phyloP scores from a whole-genome alignment of 2,113 vertebrate species.

The Xiphophorus couchianus region DNA sequence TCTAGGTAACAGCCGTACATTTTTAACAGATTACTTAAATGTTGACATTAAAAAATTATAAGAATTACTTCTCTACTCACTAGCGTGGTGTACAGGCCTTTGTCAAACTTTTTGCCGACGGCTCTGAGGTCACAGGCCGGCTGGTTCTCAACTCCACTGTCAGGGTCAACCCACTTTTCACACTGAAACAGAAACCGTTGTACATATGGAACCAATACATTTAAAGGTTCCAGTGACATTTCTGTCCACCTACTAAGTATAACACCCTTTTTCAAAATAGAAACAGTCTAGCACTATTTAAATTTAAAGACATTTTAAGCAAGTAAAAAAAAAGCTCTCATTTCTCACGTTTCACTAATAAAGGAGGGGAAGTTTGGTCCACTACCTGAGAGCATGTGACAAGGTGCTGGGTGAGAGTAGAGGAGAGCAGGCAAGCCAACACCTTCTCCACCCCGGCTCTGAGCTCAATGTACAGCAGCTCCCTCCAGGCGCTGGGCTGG shows the following conservation, averaged over 20 bases:
- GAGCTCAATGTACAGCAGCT: slow-evolving; percentile 86
- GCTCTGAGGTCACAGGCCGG: slow-evolving; percentile 85
- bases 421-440: slow-evolving; percentile 85
- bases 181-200: slow-evolving; percentile 73
- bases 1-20: too few relatives aligned
- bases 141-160: slow-evolving; percentile 64
- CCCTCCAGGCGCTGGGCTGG: slow-evolving; percentile 85
- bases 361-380: background rate
- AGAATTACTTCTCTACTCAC: slow-evolving; percentile 70
- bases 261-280: background rate
- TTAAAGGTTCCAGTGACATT: background rate
- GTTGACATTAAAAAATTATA: too few relatives aligned
- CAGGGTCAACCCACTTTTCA: slow-evolving; percentile 67
- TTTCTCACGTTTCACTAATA: background rate
- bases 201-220: background rate
- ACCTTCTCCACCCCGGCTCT: slow-evolving; percentile 87
- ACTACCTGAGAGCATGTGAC: slow-evolving; percentile 85
- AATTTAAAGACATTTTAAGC: too few relatives aligned
- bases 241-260: background rate
- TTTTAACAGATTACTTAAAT: too few relatives aligned
- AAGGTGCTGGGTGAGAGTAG: slow-evolving; percentile 84
- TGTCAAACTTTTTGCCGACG: slow-evolving; percentile 87
- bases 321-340: too few relatives aligned
- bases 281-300: background rate
- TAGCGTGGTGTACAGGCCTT: slow-evolving; percentile 86